Conservation (phyloP, 2,113 vertebrate species). For the Nansenia antarctica region DNA sequence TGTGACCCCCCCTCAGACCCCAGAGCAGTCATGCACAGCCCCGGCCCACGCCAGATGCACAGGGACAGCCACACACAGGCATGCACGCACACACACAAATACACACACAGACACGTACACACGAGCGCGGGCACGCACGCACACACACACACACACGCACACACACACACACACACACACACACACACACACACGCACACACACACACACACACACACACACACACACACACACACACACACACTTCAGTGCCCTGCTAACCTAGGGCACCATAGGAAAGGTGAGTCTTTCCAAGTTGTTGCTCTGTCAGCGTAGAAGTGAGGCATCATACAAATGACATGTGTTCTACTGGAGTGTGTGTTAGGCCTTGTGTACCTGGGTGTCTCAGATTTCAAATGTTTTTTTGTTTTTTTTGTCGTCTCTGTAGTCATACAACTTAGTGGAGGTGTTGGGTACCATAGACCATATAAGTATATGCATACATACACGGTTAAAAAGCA, state of each 20-base stretch:
- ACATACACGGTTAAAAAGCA: too few species aligned
- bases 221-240: not conserved
- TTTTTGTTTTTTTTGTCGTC: not conserved
- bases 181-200: not conserved
- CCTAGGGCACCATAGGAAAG: too few species aligned
- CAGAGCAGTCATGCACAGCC: conserved; percentile 37
- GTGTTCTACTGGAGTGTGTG: conserved; percentile 55
- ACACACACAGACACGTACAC: conserved; percentile 5
- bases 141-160: conserved; percentile 9
- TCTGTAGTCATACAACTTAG: not conserved
- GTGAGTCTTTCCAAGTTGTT: conserved; percentile 60
- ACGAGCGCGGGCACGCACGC: not conserved
- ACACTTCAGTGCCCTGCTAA: too few species aligned
- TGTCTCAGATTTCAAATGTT: too few species aligned
- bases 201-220: conserved; percentile 16
- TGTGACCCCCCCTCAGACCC: conserved; percentile 48
- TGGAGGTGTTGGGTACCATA: not conserved
- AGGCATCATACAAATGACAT: conserved; percentile 54
- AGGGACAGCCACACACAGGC: not conserved
- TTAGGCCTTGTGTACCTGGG: conserved; percentile 14
- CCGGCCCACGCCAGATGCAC: conserved; percentile 33
- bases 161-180: conserved; percentile 8
- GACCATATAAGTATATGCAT: too few species aligned
- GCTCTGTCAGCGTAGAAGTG: conserved; percentile 47
- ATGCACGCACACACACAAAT: not conserved